Evolutionary conservation across 2,797 vertebrate genomes (phyloP), one percentile per base, ranked within the genome.

Genomic region (Coregonus ussuriensis): DNA sequence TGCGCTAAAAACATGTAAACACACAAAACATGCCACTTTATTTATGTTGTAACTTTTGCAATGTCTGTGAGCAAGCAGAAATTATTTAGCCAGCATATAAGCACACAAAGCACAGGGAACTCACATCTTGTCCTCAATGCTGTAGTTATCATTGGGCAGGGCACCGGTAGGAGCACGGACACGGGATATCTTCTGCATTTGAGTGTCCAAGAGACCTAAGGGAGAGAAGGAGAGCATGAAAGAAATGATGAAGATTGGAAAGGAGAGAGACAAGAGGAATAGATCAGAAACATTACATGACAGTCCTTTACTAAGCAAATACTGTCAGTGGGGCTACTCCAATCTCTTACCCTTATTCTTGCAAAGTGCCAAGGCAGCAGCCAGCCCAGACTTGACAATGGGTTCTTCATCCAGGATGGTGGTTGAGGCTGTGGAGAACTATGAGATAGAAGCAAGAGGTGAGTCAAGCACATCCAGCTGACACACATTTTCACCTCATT

Each of bases 341-440:
- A 5, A 3, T 6, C n/a, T 3, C 81, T 82, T 70, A 93, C 95
- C 97, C 94, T 98, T 98, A 86, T 97, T 98, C 90, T 96, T 97
- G 88, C 97, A 98, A 72, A 98, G 79, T 37, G 94, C 90, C 82
- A 98, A 85, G 0, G 97, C 97, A 0, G 96, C 96, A 0, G 93
- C 95, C 3, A 96, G 94, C 18, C 97, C 97, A 0, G 96, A 94
- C 76, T 95, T 98, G 74, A 98, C 96, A 0, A 98, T 98, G 37
- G 97, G 97, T 86, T 98, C 97, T 85, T 98, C 97, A 0, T 98
- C 97, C 85, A 98, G 87, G 88, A 98, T 97, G 83, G 97, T 97
- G 72, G 96, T 96, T 54, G 95, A 97, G 15, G 95, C 93, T 6
- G 96, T 95, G 2, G 95, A 88, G 79, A 96, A 96, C 95, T 95